Conservation (phyloP, 2,888 invertebrate genomes). For the Tetragonisca angustula region DNA sequence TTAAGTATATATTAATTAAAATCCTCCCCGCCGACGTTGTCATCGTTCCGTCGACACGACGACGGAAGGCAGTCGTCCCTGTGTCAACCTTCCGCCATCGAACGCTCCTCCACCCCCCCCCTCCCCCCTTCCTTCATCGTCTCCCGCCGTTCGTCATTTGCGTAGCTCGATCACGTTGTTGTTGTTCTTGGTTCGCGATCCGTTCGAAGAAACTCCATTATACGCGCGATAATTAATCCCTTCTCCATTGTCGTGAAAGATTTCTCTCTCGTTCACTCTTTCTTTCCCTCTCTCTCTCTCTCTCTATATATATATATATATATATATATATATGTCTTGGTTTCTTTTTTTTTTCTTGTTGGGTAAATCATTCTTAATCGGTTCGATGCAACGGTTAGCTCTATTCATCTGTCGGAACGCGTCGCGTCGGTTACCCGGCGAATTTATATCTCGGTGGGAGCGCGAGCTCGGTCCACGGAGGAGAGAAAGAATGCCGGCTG, state of each 20-base stretch:
- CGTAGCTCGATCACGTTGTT: not conserved
- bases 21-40: constrained; percentile 56
- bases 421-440: constrained; percentile 9
- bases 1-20: constrained; percentile 82
- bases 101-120: no score
- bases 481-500: constrained; percentile 17
- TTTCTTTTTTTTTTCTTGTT: not conserved
- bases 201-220: not conserved
- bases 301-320: no score
- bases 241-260: not conserved
- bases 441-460: constrained; percentile 30
- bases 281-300: not conserved
- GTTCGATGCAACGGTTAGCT: constrained; percentile 23
- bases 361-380: not conserved
- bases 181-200: not conserved
- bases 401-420: constrained; percentile 40
- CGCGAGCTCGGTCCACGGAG: not conserved
- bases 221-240: not conserved
- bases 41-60: not conserved
- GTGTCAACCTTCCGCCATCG: constrained; percentile 16
- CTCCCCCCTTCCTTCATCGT: not conserved
- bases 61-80: not conserved
- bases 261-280: no score
- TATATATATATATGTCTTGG: not conserved
- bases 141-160: constrained; percentile 13